Base-by-base conservation (phyloP, 1,140 invertebrate genomes). In the Drosophila sechellia region DNA sequence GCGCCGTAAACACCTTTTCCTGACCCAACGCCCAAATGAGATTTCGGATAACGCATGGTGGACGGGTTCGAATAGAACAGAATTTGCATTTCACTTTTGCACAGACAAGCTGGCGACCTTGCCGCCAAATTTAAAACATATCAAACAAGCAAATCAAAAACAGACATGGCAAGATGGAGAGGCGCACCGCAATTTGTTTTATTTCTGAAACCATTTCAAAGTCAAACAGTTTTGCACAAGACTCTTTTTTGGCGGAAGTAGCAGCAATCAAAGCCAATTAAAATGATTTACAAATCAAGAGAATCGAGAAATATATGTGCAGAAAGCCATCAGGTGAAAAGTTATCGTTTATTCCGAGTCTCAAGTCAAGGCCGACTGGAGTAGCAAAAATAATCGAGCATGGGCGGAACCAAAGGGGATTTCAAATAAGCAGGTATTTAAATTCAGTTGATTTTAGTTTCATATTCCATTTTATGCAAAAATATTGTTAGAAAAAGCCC, bases 101-200 rank as follows among this genome's bases (percentile, higher is more conserved):
- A 65, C 61, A 65, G 61, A 70, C 43, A 57, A 15, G 60, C 61
- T 42, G 37, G 35, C 61, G 72, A 63, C 83, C 83, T 89, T 83
- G 84, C 46, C 37, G 64, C 53, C 73, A 77, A 84, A 79, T 77
- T 72, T 77, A 74, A 84, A 79, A 71, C 79, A 63, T 75, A 83
- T 83, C 79, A 83, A 83, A 79, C 75, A 83, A 75, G 75, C 64
- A 68, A 86, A 86, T 86, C 68, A 79, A 76, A 79, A 86, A 81
- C 65, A 85, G 77, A 80, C 73, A 54, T 46, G 60, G 48, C 37
- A 45, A 54, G 69, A 57, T 61, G 63, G 25, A 61, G 56, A 48
- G 56, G 34, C 13, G 35, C 65, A 39, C 40, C 37, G 61, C 61
- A 53, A 69, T 54, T 68, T 60, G 45, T 53, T 58, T 42, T 74